Percentiles rank a stretch among this genome's conserved stretches.
These are phyloP conservation scores for Drosophila pandora DNA, from an alignment of 1,140 invertebrate species.

Conservation along the genomic window DNA sequence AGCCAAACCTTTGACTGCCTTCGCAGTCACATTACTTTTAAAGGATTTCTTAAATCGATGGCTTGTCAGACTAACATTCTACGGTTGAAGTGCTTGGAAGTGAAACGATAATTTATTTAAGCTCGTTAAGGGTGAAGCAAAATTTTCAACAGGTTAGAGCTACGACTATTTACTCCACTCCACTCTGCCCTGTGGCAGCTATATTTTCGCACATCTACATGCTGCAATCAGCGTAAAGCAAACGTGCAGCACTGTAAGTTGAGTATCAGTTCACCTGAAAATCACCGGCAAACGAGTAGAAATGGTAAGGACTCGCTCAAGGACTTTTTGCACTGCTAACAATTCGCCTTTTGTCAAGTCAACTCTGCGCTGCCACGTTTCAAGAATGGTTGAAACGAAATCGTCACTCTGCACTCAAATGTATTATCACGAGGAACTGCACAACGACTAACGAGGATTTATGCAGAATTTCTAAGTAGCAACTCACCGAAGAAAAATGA, in stretches of 20 bases:
- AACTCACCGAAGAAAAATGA: no score
- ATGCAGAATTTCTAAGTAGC: constrained; percentile 30
- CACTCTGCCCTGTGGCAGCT: neutral
- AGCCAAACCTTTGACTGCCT: neutral
- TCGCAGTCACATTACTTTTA: neutral
- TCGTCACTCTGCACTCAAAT: constrained; percentile 17
- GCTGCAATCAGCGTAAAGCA: constrained; percentile 17
- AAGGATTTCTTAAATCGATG: neutral
- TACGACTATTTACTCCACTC: neutral
- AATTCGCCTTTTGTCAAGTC: constrained; percentile 16
- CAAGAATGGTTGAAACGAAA: neutral
- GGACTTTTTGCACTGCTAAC: constrained; percentile 20
- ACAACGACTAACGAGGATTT: constrained; percentile 46
- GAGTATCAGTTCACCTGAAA: constrained; percentile 6
- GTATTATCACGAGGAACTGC: constrained; percentile 37
- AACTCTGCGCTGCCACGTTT: constrained; percentile 16
- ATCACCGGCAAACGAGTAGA: neutral
- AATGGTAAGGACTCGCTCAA: constrained; percentile 3
- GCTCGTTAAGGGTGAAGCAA: constrained; percentile 1
- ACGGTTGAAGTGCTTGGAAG: constrained; percentile 7
- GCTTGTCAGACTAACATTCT: constrained; percentile 4
- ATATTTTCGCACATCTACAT: constrained; percentile 19
- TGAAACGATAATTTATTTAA: constrained; percentile 43
- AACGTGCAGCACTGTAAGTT: constrained; percentile 31
- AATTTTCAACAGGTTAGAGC: constrained; percentile 27